Base-by-base conservation (phyloP, 2,888 invertebrate species). In the Augochlorella aurata region DNA sequence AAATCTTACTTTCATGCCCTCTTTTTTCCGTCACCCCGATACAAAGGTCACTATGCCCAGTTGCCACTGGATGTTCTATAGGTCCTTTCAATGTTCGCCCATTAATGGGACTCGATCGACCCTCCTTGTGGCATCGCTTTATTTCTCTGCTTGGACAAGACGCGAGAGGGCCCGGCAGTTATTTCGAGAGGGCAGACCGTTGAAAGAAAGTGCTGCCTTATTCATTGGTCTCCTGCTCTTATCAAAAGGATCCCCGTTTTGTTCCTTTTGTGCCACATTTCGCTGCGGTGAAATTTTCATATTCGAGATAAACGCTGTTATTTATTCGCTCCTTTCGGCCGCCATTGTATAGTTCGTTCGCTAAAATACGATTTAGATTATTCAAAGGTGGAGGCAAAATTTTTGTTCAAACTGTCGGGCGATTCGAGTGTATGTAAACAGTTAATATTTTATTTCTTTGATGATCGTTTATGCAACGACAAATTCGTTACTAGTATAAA, bases 91-190 rank as follows among this genome's bases (percentile, higher is more conserved):
- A 70, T 73, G 72, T 75, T 81, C 87, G 80, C 74, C 89, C 90
- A 90, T 91, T 90, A 90, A 90, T 88, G 86, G 89, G 88, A 88
- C 89, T 87, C 90, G 90, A 92, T 91, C 89, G 89, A 89, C 86
- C 87, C 85, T 85, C 77, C 52, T 70, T 71, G 68, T 70, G 72
- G 78, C 82, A 83, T 82, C 84, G 80, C 85, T 89, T 87, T 89
- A 87, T 89, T 88, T 90, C 82, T 84, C 79, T 83, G 81, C 87
- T 79, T 81, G 87, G 83, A 79, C 85, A 89, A 85, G 88, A 88
- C 87, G 85, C 85, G 78, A 83, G 84, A 83, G 82, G 83, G 82
- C 82, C 78, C 70, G 76, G 71, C 74, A 81, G 84, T 83, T 84
- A 80, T 85, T 87, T 85, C 74, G 81, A 84, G 85, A 76, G 83